Conservation (phyloP, 1,140 invertebrate species). For the Drosophila ficusphila region DNA sequence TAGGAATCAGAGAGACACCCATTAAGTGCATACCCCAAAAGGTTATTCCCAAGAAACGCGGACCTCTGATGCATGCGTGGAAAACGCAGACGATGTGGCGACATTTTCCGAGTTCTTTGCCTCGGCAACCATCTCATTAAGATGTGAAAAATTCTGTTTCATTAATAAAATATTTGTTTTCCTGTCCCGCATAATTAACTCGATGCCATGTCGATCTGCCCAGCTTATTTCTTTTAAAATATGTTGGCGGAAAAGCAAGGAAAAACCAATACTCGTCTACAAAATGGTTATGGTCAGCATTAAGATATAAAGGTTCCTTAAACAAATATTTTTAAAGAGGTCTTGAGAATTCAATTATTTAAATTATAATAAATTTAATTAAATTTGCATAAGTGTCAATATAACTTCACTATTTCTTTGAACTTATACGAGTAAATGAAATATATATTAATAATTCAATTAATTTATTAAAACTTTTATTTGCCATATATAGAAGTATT, state of each 20-base stretch:
- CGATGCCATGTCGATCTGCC: background rate
- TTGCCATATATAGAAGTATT: too few species aligned
- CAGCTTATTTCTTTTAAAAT: conserved; percentile 11
- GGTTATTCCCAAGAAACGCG: conserved; percentile 49
- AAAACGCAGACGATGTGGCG: conserved; percentile 64
- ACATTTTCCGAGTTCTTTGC: conserved; percentile 29
- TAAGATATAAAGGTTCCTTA: background rate
- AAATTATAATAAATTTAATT: background rate
- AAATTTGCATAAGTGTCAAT: background rate
- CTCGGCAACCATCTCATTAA: conserved; percentile 30
- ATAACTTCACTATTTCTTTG: too few species aligned
- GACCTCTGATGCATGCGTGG: conserved; percentile 4
- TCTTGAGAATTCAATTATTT: too few species aligned
- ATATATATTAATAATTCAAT: too few species aligned
- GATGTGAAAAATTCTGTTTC: conserved; percentile 45
- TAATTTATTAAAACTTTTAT: too few species aligned
- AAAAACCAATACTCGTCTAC: background rate
- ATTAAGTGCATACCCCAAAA: conserved; percentile 55
- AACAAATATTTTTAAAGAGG: background rate
- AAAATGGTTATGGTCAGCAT: background rate
- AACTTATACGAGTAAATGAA: too few species aligned
- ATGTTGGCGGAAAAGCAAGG: background rate
- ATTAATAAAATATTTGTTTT: conserved; percentile 39
- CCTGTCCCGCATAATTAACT: conserved; percentile 41
- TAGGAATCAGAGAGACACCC: conserved; percentile 46